Percentiles rank a stretch among this genome's conserved stretches.
Evolutionary conservation across 2,888 invertebrate genomes (phyloP).

Genomic region (Sepioteuthis lessoniana): DNA sequence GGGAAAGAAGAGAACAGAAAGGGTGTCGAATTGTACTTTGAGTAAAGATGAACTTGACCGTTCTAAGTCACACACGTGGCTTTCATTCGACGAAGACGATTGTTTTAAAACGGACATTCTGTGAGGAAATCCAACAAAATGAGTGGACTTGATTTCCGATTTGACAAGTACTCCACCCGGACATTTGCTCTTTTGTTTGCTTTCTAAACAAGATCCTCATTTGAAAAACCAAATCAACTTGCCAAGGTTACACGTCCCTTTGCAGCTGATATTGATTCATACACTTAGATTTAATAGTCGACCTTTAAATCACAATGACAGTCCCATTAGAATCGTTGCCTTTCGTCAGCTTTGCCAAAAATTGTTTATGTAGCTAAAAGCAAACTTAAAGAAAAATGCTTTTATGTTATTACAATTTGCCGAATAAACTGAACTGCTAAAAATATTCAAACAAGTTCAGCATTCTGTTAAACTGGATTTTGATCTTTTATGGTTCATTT

Average conservation of each 20-base stretch:
- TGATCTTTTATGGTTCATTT: background rate
- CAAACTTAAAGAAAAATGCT: background rate
- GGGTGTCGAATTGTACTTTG: background rate
- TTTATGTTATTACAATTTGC: background rate
- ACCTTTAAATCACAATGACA: background rate
- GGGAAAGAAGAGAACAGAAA: no score
- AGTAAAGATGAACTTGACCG: background rate
- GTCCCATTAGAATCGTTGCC: background rate
- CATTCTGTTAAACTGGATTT: background rate
- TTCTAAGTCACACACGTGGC: background rate
- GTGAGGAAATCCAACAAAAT: background rate
- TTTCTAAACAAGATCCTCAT: background rate
- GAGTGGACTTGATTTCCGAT: background rate
- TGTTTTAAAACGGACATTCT: background rate
- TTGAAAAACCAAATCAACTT: background rate
- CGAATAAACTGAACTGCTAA: background rate
- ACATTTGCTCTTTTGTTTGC: background rate
- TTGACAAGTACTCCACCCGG: constrained; percentile 23
- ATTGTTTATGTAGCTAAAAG: background rate
- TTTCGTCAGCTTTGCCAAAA: background rate
- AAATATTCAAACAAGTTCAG: background rate
- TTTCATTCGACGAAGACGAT: background rate
- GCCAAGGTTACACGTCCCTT: background rate
- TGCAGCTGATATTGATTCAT: background rate
- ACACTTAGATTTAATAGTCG: background rate